Base-by-base conservation (phyloP, 1,140 invertebrate genomes). In the Cotesia chilonis region DNA sequence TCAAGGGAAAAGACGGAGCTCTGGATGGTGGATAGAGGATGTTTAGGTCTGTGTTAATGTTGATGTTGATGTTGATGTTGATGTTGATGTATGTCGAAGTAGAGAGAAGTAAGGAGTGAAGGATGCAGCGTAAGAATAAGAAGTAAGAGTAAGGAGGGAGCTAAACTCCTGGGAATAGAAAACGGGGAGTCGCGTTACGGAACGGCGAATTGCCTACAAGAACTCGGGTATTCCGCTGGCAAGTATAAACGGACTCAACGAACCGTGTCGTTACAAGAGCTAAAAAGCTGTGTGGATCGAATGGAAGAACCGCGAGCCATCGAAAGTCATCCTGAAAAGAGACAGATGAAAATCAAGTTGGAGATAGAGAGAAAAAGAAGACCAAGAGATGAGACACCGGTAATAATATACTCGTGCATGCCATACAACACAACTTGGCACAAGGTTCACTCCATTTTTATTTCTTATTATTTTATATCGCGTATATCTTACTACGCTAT, bases 211-310 rank as follows among this genome's bases (percentile, higher is more conserved):
- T 41, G 52, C 5, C 47, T 12, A 28, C 69, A 74, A 74, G 73
- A 74, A 57, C 61, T 55, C 61, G 61, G 12, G 60, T 70, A 66
- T 59, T 72, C 37, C 38, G 60, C 64, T 17, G 52, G 41, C 60
- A 41, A 66, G 64, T 54, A 68, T 59, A 66, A 51, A 68, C 57
- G 54, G 68, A 68, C 20, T 55, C 61, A 72, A 70, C 70, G 70
- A 75, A 75, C 59, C 70, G 70, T 75, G 74, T 72, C 70, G 67
- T 68, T 66, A 73, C 47, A 70, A 67, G 72, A 64, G 67, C 60
- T 66, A 72, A 72, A 72, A 75, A 75, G 70, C 52, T 9, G 60
- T 47, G 66, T 12, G 37, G 60, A 65, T 54, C 70, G 74, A 75
- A 68, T 47, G 41, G 10, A 57, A 57, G 14, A 66, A 68, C 69